Base-by-base conservation (phyloP, 2,888 invertebrate genomes). In the Fragum whitleyi region DNA sequence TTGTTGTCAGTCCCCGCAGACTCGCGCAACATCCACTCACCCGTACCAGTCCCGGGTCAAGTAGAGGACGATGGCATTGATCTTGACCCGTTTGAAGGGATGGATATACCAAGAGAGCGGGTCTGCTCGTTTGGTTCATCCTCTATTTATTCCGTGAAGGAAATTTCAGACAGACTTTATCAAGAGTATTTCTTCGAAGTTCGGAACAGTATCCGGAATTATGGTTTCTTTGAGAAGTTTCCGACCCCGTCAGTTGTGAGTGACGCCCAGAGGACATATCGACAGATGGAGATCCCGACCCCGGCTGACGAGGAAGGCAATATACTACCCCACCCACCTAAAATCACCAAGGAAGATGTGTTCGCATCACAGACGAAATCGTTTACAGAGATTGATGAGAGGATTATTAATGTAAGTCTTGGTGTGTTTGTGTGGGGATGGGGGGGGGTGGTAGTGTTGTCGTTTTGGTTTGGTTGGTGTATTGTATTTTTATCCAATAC, bases 201-300 rank as follows among this genome's bases (percentile, higher is more conserved):
- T 9, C 69, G 73, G 39, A 62, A 69, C 11, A 70, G 55, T 36
- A 72, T 85, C 21, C 51, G 74, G 23, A 75, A 74, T 39, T 73
- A 77, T 55, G 85, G 85, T 23, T 79, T 79, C 67, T 85, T 82
- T 61, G 85, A 85, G 26, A 79, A 65, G 23, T 82, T 85, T n/a
- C 85, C 85, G 29, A 75, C 81, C 9, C 85, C 85, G 7, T 9
- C 68, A 16, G 36, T 79, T 14, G 26, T 83, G 1, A 55, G 62
- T 57, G 85, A 85, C 29, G 81, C 85, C 2, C 85, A 85, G 67
- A 53, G 68, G 26, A 70, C 72, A 0, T 85, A 85, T 61, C 28
- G 75, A 29, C 61, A 47, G 6, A 47, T 85, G 9, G 79, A 80
- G 28, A 23, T 82, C 14, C 73, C 81, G 9, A 61, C 79, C 5